Evolutionary conservation across 23 tunicate species (phyloP).

Genomic region (Oikopleura albicans): DNA sequence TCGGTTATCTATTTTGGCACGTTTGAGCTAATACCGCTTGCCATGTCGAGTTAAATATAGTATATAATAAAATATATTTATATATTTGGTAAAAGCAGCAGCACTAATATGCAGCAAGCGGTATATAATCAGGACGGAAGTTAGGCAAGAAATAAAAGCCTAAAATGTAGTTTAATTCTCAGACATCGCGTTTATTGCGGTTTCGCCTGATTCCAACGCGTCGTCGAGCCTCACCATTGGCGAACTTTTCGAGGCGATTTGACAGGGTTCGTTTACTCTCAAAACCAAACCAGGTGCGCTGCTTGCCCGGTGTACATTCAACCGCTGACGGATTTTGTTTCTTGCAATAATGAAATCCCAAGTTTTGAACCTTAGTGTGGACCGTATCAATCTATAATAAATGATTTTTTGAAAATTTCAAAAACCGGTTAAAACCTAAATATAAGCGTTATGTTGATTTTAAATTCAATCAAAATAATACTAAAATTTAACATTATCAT

Average conservation of each 20-base stretch:
- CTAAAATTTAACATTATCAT: no score
- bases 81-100: no score
- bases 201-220: no score
- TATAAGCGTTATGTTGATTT: no score
- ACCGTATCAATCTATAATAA: background rate
- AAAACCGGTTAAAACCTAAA: no score
- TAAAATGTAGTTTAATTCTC: background rate
- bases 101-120: background rate
- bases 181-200: background rate
- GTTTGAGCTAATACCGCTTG: no score
- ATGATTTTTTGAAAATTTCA: background rate
- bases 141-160: background rate
- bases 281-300: background rate
- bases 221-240: no score
- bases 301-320: background rate
- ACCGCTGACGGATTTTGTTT: background rate
- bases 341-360: background rate
- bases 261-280: background rate
- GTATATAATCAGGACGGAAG: background rate
- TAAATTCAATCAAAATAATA: no score
- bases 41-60: no score
- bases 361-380: background rate
- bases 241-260: background rate
- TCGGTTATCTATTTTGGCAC: no score
- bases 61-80: no score